phyloP scores from a whole-genome alignment of 2,888 invertebrate genomes.

The Hydraecia micacea region DNA sequence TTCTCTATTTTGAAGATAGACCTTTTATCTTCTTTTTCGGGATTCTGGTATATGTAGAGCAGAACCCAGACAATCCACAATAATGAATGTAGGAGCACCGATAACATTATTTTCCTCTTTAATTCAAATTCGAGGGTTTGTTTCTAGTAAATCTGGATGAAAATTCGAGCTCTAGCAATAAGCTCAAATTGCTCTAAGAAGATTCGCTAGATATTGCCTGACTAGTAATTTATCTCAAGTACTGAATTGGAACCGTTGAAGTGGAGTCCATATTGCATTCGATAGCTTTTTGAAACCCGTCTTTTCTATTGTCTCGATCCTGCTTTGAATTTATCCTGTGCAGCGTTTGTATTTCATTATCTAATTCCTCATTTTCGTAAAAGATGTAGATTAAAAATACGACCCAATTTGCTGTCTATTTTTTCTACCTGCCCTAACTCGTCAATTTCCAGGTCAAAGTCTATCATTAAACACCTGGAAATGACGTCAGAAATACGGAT shows the following conservation, averaged over 20 bases:
- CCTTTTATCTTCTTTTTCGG: neutral
- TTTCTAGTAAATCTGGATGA: slow-evolving; percentile 19
- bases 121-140: neutral
- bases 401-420: no score
- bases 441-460: neutral
- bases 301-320: neutral
- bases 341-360: neutral
- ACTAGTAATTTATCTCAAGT: slow-evolving; percentile 30
- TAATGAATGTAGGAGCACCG: neutral
- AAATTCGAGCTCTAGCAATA: slow-evolving; percentile 34
- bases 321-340: neutral
- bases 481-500: neutral
- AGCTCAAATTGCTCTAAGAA: slow-evolving; percentile 16
- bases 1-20: neutral
- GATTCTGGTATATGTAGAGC: neutral
- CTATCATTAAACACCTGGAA: neutral
- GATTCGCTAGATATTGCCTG: slow-evolving; percentile 31
- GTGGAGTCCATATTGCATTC: slow-evolving; percentile 28
- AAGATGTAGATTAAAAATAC: neutral
- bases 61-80: neutral
- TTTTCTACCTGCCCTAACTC: neutral
- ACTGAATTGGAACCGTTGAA: slow-evolving; percentile 21
- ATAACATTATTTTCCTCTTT: slow-evolving; percentile 2
- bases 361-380: neutral
- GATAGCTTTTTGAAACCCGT: neutral